phyloP scores from a whole-genome alignment of 2,113 vertebrate species.

The Scortum barcoo region DNA sequence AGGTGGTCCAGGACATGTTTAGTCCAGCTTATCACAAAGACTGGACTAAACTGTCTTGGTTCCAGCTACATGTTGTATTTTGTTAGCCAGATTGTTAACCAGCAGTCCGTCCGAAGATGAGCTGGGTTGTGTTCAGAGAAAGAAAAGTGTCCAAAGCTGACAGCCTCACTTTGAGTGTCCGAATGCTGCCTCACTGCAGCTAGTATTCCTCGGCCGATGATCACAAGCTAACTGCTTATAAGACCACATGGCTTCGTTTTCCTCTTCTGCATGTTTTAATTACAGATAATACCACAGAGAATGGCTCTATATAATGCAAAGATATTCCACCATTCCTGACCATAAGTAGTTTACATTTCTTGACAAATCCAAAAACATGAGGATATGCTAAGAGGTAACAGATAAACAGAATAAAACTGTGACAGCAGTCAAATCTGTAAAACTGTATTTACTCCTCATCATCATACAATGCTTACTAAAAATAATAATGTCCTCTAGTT shows the following conservation, averaged over 20 bases:
- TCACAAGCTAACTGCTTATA: neutral
- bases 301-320: neutral
- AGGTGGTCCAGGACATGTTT: neutral
- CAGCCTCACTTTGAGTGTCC: neutral
- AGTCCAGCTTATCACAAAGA: neutral
- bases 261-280: neutral
- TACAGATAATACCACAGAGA: neutral
- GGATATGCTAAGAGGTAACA: neutral
- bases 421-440: neutral
- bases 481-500: slow-evolving; percentile 18
- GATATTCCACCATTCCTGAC: neutral
- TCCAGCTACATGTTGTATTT: neutral
- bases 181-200: neutral
- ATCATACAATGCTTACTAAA: neutral
- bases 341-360: neutral
- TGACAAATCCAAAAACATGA: neutral
- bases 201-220: neutral
- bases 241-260: neutral
- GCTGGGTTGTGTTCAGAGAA: neutral
- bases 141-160: neutral
- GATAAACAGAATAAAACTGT: neutral
- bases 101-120: neutral
- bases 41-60: neutral
- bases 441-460: neutral
- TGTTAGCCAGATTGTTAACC: neutral